Evolutionary conservation across 2,113 vertebrate species (phyloP).

Genomic region (Cathartes aura): DNA sequence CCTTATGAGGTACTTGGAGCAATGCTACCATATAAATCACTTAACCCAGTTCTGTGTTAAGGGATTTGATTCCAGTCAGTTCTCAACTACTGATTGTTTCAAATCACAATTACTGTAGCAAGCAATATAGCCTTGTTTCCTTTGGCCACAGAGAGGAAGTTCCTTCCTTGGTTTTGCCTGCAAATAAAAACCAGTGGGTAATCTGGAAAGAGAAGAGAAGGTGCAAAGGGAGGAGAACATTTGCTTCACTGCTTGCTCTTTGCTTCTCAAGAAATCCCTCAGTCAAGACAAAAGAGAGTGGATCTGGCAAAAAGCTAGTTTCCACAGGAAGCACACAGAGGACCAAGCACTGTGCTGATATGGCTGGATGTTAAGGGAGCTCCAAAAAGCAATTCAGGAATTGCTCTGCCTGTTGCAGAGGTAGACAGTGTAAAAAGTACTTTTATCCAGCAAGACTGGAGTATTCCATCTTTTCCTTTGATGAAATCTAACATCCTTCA

Average conservation of each 20-base stretch:
- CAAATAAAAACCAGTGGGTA: not conserved
- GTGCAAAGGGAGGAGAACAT: not conserved
- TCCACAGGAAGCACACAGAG: not conserved
- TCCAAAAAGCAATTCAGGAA: not conserved
- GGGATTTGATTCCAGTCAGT: not conserved
- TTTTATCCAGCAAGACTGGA: not conserved
- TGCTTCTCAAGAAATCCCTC: not conserved
- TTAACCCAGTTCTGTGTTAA: not conserved
- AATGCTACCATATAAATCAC: not conserved
- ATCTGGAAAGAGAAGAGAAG: not conserved
- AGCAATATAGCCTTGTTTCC: not conserved
- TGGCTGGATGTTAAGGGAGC: not conserved
- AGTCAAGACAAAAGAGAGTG: not conserved
- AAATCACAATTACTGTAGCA: not conserved
- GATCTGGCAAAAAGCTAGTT: not conserved
- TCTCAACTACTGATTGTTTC: not conserved
- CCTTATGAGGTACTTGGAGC: not conserved
- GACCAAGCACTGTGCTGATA: not conserved
- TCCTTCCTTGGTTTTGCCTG: not conserved
- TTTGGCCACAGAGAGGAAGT: not conserved
- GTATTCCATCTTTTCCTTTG: not conserved
- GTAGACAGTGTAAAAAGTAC: not conserved
- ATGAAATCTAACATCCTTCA: not conserved
- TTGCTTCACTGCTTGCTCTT: not conserved
- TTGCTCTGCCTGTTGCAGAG: not conserved